Percentiles rank a stretch among this genome's conserved stretches.
phyloP scores from a whole-genome alignment of 2,797 vertebrate genomes.

The Mallotus villosus region DNA sequence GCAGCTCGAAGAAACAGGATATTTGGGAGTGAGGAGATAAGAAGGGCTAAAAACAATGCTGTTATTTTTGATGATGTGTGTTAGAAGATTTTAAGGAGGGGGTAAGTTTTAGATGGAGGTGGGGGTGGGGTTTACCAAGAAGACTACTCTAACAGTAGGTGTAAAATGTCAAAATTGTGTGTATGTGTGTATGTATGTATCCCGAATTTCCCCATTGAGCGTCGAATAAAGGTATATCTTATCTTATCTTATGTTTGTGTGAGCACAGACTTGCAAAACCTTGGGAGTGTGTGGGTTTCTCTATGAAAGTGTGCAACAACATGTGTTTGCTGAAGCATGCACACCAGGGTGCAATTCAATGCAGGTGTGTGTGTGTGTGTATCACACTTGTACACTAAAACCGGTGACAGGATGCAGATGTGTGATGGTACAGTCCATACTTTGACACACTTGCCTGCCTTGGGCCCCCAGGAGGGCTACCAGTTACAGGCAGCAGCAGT shows the following conservation, averaged over 20 bases:
- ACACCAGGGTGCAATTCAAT: not conserved
- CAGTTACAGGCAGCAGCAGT: not conserved
- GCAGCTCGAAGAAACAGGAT: slow-evolving; percentile 91
- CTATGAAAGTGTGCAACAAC: slow-evolving; percentile 9
- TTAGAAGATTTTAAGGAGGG: slow-evolving; percentile 65
- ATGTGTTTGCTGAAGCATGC: slow-evolving; percentile 43
- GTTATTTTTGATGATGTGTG: slow-evolving; percentile 88
- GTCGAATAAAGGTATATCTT: too few species aligned
- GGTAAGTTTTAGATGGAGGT: not conserved
- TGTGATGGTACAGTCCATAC: slow-evolving; percentile 65
- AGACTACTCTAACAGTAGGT: slow-evolving; percentile 65
- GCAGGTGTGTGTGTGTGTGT: slow-evolving; percentile 39
- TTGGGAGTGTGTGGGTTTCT: slow-evolving; percentile 17
- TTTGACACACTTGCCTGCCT: slow-evolving; percentile 46
- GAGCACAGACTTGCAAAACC: slow-evolving; percentile 29
- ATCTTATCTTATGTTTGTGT: slow-evolving; percentile 21
- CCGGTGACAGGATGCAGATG: slow-evolving; percentile 81
- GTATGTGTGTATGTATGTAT: slow-evolving; percentile 3
- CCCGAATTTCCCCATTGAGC: too few species aligned
- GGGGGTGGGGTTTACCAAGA: not conserved
- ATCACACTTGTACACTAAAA: slow-evolving; percentile 46
- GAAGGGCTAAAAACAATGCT: slow-evolving; percentile 90
- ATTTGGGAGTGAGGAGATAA: slow-evolving; percentile 93
- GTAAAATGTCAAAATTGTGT: slow-evolving; percentile 53
- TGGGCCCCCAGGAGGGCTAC: slow-evolving; percentile 20